Evolutionary conservation across 2,113 vertebrate genomes (phyloP).

Genomic region (Sialia sialis): DNA sequence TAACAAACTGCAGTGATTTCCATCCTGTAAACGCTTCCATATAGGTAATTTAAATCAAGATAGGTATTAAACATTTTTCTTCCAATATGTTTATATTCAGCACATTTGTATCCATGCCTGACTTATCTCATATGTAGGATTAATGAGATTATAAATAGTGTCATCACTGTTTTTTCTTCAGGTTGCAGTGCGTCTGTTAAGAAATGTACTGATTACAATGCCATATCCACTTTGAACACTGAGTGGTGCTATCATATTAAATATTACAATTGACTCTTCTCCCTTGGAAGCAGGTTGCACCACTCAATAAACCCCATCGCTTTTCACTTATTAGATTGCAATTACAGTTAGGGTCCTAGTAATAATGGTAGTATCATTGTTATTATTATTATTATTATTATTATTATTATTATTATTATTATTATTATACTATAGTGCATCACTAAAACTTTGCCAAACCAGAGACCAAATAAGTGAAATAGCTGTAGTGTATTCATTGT

Average conservation of each 20-base stretch:
- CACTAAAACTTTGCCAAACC: neutral
- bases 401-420: neutral
- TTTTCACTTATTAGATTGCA: neutral
- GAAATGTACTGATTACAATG: neutral
- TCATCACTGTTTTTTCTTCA: neutral
- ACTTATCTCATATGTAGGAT: neutral
- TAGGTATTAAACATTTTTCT: neutral
- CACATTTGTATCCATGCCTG: neutral
- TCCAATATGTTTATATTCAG: neutral
- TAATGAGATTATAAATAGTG: neutral
- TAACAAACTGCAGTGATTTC: neutral
- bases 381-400: neutral
- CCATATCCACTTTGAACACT: neutral
- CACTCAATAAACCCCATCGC: neutral
- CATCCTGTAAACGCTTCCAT: neutral
- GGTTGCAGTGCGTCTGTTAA: neutral
- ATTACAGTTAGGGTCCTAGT: neutral
- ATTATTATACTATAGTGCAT: neutral
- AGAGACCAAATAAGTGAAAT: neutral
- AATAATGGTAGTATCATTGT: neutral
- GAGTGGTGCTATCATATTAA: neutral
- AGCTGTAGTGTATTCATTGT: neutral
- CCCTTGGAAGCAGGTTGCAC: neutral
- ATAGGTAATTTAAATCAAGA: neutral
- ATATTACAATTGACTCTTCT: neutral